Conservation (phyloP, 2,113 vertebrate species). For the Indicator indicator region DNA sequence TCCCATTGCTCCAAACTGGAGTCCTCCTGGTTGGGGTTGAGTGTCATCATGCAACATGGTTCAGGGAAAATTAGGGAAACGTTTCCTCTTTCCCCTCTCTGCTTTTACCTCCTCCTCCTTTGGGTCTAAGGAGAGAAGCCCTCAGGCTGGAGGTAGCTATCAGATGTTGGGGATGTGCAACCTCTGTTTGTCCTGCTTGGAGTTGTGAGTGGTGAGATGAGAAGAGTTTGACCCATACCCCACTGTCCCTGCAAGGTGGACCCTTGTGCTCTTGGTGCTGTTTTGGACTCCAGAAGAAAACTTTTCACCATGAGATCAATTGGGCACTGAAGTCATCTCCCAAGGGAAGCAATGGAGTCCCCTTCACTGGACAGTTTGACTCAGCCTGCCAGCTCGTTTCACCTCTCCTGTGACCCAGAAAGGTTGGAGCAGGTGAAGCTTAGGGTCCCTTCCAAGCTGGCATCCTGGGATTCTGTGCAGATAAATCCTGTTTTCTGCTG, state of each 20-base stretch:
- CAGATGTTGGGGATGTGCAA: background rate
- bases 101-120: conserved; percentile 5
- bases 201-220: background rate
- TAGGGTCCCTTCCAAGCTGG: too few species aligned
- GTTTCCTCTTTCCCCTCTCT: background rate
- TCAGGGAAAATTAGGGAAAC: background rate
- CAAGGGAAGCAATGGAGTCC: too few species aligned
- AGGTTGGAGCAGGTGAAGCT: too few species aligned
- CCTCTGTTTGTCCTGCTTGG: background rate
- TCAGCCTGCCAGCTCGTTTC: too few species aligned
- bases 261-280: background rate
- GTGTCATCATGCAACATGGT: background rate
- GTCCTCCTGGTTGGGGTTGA: background rate
- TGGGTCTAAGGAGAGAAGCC: conserved; percentile 10
- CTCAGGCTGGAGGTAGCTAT: background rate
- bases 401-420: too few species aligned
- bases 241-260: background rate
- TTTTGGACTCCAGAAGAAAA: too few species aligned
- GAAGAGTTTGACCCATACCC: background rate
- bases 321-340: too few species aligned
- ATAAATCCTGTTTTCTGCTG: too few species aligned
- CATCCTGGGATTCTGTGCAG: too few species aligned
- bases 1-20: background rate
- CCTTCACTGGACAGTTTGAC: too few species aligned
- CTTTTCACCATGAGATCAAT: too few species aligned